Base-by-base conservation (phyloP, 2,113 vertebrate species). In the Hypanus sabinus region DNA sequence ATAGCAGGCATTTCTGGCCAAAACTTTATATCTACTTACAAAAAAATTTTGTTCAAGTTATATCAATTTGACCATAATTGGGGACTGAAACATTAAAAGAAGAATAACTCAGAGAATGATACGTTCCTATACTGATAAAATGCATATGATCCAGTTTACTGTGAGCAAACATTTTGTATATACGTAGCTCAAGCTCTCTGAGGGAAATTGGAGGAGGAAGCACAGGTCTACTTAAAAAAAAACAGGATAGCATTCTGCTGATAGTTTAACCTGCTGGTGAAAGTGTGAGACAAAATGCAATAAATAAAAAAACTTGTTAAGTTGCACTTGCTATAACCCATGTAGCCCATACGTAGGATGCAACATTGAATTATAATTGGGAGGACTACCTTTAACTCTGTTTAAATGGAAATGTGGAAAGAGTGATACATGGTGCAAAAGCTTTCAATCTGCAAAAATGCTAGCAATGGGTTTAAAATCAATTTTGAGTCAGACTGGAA, bases 41-140 rank as follows among this genome's bases (percentile, higher is more conserved):
- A 65, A 90, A 30, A 65, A 90, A 90, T 16, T 16, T 18, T 30
- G 57, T 12, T 30, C 27, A 87, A 24, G 5, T 87, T 14, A 90
- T 60, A 60, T 62, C 33, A 90, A 33, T 90, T 62, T 90, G 85
- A 33, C 83, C 60, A 62, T 87, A 87, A 62, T 87, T 55, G 30
- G 27, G 83, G 46, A 87, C 30, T 87, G 83, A n/a, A 57, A 57
- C 83, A 55, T 87, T 62, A 87, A 87, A 87, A 55, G 83, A 87
- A 87, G 83, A 87, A 27, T 87, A 16, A 87, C 83, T 55, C n/a
- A 55, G 55, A 87, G 57, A n/a, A n/a, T 87, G 55, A 87, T 62
- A 62, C 27, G 30, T 87, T 62, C 83, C 27, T 62, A 27, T 62
- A 55, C 55, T 60, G 60, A 60, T 87, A 60, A 87, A 87, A 62